These are phyloP conservation scores for Ptychobarbus kaznakovi DNA, from an alignment of 2,797 vertebrate species.

Conservation along the genomic window DNA sequence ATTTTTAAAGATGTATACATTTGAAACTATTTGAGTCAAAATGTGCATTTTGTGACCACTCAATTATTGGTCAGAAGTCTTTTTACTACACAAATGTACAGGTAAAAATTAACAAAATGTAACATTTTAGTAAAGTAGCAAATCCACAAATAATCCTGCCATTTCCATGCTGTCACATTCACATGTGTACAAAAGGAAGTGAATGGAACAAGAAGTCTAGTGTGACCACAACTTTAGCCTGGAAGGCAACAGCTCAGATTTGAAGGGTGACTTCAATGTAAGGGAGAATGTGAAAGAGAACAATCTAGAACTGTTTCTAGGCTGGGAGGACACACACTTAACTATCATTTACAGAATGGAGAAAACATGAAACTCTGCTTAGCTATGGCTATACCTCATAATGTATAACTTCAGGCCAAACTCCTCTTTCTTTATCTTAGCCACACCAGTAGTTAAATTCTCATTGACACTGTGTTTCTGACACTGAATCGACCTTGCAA, in stretches of 20 bases:
- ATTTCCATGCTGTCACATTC: background rate
- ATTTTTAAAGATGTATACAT: background rate
- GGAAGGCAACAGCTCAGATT: background rate
- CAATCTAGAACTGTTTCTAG: constrained; percentile 21
- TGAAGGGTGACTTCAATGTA: background rate
- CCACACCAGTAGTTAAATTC: constrained; percentile 35
- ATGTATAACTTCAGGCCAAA: constrained; percentile 26
- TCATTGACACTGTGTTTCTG: constrained; percentile 1
- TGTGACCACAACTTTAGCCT: background rate
- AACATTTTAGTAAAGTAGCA: background rate
- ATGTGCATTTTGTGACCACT: background rate
- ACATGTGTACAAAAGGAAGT: background rate
- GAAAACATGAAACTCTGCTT: constrained; percentile 22
- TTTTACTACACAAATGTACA: background rate
- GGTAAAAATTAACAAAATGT: background rate
- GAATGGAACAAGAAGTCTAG: background rate
- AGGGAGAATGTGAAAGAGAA: background rate
- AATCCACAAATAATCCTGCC: background rate
- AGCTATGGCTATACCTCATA: constrained; percentile 39
- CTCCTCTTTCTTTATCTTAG: constrained; percentile 22
- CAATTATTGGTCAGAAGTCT: background rate
- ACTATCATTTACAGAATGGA: constrained; percentile 32
- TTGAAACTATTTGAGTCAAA: background rate
- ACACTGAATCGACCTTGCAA: constrained; percentile 18
- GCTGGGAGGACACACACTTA: constrained; percentile 10